phyloP scores from a whole-genome alignment of 2,888 invertebrate genomes.

The Folsomia candida region DNA sequence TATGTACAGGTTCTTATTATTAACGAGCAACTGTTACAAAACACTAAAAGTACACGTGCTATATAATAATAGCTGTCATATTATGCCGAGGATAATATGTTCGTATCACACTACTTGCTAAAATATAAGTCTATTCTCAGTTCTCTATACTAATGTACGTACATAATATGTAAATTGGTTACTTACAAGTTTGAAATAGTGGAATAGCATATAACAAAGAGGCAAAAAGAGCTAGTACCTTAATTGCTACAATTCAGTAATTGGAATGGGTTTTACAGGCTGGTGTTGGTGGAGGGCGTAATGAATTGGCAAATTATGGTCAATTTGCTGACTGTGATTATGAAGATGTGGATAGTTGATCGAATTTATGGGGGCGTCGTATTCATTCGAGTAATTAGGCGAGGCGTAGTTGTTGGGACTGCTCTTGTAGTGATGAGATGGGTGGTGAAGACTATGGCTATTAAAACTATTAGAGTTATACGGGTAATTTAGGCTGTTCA shows the following conservation, averaged over 20 bases:
- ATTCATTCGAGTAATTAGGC: constrained; percentile 47
- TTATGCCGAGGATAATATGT: too few species aligned
- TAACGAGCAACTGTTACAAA: too few species aligned
- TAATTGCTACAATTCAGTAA: constrained; percentile 49
- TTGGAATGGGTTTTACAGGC: constrained; percentile 46
- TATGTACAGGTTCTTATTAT: too few species aligned
- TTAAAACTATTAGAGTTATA: constrained; percentile 37
- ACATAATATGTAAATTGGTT: not conserved
- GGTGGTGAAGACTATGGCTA: constrained; percentile 34
- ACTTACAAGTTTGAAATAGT: not conserved
- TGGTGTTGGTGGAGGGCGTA: constrained; percentile 40
- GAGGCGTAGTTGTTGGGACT: constrained; percentile 38
- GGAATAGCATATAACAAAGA: not conserved
- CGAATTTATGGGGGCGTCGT: constrained; percentile 45
- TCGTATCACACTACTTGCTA: not conserved
- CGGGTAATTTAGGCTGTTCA: constrained; percentile 43
- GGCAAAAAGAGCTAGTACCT: constrained; percentile 32
- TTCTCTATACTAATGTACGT: not conserved
- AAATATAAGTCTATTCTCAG: not conserved
- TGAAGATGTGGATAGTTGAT: constrained; percentile 42
- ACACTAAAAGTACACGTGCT: too few species aligned
- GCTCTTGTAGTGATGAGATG: constrained; percentile 35
- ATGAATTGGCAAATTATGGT: constrained; percentile 43
- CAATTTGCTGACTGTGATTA: constrained; percentile 28
- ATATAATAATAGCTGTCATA: too few species aligned